Base-by-base conservation (phyloP, 2,797 vertebrate genomes). In the Eupleurogrammus muticus region DNA sequence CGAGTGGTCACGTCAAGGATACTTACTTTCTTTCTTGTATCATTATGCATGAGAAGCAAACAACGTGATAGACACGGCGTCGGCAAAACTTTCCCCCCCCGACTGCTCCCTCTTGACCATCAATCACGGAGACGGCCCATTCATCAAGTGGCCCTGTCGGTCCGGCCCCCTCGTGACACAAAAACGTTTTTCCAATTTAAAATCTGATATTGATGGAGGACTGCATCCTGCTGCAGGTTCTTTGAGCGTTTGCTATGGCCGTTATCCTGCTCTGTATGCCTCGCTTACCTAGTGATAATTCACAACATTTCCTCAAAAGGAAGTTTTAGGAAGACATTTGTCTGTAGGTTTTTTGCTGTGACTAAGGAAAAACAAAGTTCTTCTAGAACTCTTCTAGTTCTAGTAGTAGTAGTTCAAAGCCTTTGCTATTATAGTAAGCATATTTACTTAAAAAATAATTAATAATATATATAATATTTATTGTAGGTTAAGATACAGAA, bases 191-290 rank as follows among this genome's bases (percentile, higher is more conserved):
- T 91, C 87, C 89, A 92, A 90, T 91, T 91, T 90, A 90, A 90
- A 90, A 91, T 89, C 80, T 92, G 90, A 92, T 91, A 88, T 90
- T 92, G 90, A 92, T 93, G 84, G 88, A 93, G 83, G 81, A 82
- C 88, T 78, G 60, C 42, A 36, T 80, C 73, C 49, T 56, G 55
- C 78, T 65, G 65, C 80, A 79, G 77, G 68, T 42, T 82, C 79
- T 79, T 75, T 82, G 79, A 83, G 83, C 63, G n/a, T 54, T 79
- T 44, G 32, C 80, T 67, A 52, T 38, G 63, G 67, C 71, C 73
- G 61, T 68, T 84, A 73, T 75, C 69, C 60, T 70, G 75, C 71
- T 82, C 70, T 73, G 53, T 79, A 76, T 70, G 59, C 70, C 70
- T 73, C 38, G 5, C 64, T 53, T 21, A 57, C 62, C 75, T 5